A percentile compares a stretch with the other conserved stretches of the same genome.
phyloP scores from a whole-genome alignment of 2,797 vertebrate genomes.

The Pipistrellus pipistrellus region DNA sequence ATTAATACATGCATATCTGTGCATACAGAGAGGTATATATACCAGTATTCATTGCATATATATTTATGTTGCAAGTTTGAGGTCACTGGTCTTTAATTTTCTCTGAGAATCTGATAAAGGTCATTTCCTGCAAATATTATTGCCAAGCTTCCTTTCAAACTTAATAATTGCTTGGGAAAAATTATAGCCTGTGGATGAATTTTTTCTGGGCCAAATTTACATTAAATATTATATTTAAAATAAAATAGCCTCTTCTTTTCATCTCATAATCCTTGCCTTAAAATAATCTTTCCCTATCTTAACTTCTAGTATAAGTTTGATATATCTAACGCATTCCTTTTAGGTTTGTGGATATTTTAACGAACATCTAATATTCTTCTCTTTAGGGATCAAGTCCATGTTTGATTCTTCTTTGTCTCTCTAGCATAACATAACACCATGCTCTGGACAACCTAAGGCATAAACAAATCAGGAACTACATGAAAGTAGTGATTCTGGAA shows the following conservation, averaged over 20 bases:
- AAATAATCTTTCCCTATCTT: background rate
- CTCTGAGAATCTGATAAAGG: background rate
- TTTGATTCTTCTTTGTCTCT: background rate
- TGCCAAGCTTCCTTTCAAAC: background rate
- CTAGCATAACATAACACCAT: background rate
- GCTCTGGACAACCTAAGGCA: background rate
- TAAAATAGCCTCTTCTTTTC: background rate
- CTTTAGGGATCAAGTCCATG: background rate
- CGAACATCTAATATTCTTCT: background rate
- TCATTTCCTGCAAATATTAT: background rate
- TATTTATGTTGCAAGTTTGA: background rate
- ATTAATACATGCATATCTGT: background rate
- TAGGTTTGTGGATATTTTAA: background rate
- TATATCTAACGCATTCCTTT: background rate
- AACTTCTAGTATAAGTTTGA: background rate
- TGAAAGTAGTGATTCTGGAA: background rate
- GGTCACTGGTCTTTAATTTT: background rate
- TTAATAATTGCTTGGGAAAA: background rate
- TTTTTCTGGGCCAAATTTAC: background rate
- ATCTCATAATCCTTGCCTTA: background rate
- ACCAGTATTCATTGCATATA: background rate
- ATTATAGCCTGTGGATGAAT: background rate
- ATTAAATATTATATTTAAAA: constrained; percentile 32
- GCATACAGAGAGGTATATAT: background rate
- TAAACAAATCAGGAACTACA: background rate